Evolutionary conservation across 2,113 vertebrate genomes (phyloP).

Genomic region (Corythoichthys haematopterus): DNA sequence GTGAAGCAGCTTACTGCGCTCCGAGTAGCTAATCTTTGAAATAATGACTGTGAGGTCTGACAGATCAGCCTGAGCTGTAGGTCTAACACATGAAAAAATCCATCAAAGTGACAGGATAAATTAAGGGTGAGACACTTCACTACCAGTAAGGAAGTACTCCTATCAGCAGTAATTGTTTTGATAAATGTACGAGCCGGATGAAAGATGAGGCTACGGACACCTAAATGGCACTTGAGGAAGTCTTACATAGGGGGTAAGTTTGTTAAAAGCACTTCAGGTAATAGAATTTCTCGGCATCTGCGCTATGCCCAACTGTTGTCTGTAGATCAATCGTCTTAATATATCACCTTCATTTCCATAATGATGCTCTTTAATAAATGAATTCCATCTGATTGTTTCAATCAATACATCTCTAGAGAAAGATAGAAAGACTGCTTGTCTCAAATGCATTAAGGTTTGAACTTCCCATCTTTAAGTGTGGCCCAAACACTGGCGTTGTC

Average conservation of each 20-base stretch:
- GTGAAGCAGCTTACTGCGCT: slow-evolving; percentile 13
- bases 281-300: not conserved
- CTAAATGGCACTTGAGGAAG: not conserved
- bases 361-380: too few relatives aligned
- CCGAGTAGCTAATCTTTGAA: slow-evolving; percentile 54
- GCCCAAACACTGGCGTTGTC: too few relatives aligned
- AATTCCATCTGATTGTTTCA: too few relatives aligned
- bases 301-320: too few relatives aligned
- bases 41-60: slow-evolving; percentile 60
- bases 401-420: too few relatives aligned
- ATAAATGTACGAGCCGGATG: not conserved
- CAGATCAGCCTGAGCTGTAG: slow-evolving; percentile 37
- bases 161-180: slow-evolving; percentile 57
- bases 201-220: not conserved
- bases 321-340: too few relatives aligned
- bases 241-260: not conserved
- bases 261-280: not conserved
- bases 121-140: slow-evolving; percentile 52
- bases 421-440: too few relatives aligned
- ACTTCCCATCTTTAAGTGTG: too few relatives aligned
- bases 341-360: too few relatives aligned
- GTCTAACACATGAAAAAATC: slow-evolving; percentile 45
- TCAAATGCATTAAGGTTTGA: too few relatives aligned
- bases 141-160: slow-evolving; percentile 57
- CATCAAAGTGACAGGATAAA: slow-evolving; percentile 64